Evolutionary conservation across 2,888 invertebrate species (phyloP).

Genomic region (Lasioglossum calceatum): DNA sequence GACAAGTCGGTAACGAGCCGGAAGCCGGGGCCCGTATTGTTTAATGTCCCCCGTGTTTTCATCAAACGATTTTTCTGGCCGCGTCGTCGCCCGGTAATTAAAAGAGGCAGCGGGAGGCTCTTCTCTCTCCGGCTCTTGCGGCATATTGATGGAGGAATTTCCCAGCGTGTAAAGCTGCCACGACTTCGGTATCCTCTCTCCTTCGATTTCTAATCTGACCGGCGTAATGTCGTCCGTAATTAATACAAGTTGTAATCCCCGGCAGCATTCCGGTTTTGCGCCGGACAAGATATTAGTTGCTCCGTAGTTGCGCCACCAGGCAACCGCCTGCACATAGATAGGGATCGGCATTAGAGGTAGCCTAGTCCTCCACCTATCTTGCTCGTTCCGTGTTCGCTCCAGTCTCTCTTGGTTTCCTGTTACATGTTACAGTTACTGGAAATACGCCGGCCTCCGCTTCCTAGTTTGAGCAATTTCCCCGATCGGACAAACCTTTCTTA

Average conservation of each 20-base stretch:
- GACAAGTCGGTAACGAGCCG: conserved; percentile 52
- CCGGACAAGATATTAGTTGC: conserved; percentile 83
- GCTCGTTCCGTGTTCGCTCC: conserved; percentile 45
- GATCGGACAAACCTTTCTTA: conserved; percentile 23
- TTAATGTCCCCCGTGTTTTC: conserved; percentile 56
- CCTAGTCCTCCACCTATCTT: conserved; percentile 57
- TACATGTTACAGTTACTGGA: conserved; percentile 82
- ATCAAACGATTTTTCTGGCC: conserved; percentile 41
- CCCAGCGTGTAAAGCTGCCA: conserved; percentile 61
- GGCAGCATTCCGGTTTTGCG: conserved; percentile 82
- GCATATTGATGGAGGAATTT: conserved; percentile 65
- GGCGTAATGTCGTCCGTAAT: conserved; percentile 83
- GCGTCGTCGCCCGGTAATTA: conserved; percentile 58
- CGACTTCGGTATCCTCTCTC: conserved; percentile 65
- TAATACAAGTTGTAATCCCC: conserved; percentile 84
- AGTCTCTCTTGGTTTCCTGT: conserved; percentile 78
- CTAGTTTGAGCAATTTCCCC: conserved; percentile 81
- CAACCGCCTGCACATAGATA: conserved; percentile 77
- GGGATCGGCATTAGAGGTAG: conserved; percentile 80
- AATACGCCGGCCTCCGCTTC: conserved; percentile 80
- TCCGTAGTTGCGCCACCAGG: conserved; percentile 74
- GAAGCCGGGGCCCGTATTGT: conserved; percentile 47
- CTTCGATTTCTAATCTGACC: conserved; percentile 83
- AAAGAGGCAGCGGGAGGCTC: conserved; percentile 53
- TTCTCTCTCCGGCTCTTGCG: conserved; percentile 19